Percentiles rank a stretch among this genome's conserved stretches.
Evolutionary conservation across 2,888 invertebrate genomes (phyloP).

Genomic region (Eupithecia inturbata): DNA sequence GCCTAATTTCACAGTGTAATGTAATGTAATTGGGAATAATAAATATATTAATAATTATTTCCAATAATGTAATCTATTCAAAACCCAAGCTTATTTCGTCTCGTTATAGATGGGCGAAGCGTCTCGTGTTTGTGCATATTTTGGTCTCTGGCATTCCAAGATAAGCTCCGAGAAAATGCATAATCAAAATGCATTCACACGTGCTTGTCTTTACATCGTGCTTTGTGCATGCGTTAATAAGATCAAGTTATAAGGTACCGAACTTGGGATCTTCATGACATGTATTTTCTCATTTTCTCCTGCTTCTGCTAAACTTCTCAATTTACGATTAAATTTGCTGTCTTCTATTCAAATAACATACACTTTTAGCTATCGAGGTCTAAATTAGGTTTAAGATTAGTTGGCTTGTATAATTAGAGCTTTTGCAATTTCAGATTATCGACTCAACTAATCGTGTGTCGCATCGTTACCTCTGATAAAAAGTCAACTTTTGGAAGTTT

Average conservation of each 20-base stretch:
- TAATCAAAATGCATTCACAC: constrained; percentile 17
- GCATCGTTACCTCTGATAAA: constrained; percentile 12
- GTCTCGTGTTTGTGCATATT: constrained; percentile 20
- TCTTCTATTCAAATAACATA: background rate
- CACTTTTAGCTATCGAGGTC: background rate
- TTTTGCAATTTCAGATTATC: constrained; percentile 6
- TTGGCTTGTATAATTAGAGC: background rate
- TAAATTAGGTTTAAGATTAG: background rate
- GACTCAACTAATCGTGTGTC: background rate
- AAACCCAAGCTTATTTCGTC: background rate
- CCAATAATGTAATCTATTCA: background rate
- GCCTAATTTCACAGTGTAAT: background rate
- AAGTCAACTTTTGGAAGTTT: background rate
- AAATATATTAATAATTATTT: too few relatives aligned
- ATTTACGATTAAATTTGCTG: background rate
- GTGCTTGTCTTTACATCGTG: constrained; percentile 9
- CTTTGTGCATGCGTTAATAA: background rate
- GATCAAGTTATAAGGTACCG: background rate
- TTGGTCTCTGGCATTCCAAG: background rate
- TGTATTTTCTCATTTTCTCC: constrained; percentile 4
- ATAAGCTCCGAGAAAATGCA: constrained; percentile 10
- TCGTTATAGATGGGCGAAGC: background rate
- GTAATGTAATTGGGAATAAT: too few relatives aligned
- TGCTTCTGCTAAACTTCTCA: background rate
- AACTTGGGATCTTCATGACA: background rate